Percentiles rank a stretch among this genome's conserved stretches.
phyloP scores from a whole-genome alignment of 1,140 invertebrate species.

The Penaeus indicus region DNA sequence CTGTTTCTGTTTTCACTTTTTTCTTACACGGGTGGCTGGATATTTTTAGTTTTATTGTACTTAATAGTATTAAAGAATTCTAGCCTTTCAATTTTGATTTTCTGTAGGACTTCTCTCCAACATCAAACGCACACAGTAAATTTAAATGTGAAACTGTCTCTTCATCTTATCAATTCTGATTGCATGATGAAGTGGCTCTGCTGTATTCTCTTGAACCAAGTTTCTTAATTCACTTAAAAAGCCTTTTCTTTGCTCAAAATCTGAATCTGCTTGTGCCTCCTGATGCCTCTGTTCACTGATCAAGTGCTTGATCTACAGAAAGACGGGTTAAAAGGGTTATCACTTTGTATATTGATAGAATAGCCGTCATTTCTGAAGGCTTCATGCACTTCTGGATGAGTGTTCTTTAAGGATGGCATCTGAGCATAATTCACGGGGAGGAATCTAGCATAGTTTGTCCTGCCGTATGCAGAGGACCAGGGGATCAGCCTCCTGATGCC shows the following conservation, averaged over 20 bases:
- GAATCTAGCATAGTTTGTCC: background rate
- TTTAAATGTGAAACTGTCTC: no score
- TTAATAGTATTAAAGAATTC: no score
- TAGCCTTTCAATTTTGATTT: no score
- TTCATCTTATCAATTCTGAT: no score
- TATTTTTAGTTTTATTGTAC: no score
- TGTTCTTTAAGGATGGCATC: background rate
- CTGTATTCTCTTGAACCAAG: no score
- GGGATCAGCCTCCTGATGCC: background rate
- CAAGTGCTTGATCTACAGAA: conserved; percentile 7
- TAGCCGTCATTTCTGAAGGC: background rate
- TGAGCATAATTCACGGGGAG: background rate
- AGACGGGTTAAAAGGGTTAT: background rate
- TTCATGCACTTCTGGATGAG: background rate
- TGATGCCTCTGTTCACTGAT: background rate
- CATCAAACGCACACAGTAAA: no score
- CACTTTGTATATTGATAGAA: background rate
- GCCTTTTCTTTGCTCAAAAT: background rate
- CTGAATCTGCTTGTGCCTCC: conserved; percentile 21
- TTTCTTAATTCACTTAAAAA: no score
- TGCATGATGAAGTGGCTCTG: no score
- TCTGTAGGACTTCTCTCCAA: no score
- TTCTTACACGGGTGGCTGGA: no score
- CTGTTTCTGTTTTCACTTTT: no score
- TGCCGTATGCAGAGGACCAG: conserved; percentile 18